Evolutionary conservation across 1,140 invertebrate genomes (phyloP).

Genomic region (Calliopsis andreniformis): DNA sequence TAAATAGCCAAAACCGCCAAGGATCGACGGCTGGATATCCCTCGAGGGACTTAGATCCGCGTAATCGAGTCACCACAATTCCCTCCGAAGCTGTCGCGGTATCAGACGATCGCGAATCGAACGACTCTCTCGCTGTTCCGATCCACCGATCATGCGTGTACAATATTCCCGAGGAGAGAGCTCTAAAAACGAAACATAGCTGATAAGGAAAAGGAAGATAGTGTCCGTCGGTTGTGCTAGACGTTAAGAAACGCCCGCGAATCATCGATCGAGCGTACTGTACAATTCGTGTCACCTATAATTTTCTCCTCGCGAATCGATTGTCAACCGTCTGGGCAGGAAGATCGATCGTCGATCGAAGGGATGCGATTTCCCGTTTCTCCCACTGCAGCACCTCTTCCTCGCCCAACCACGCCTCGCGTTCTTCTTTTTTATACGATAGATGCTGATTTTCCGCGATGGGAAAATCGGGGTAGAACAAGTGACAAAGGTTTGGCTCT

Average conservation of each 20-base stretch:
- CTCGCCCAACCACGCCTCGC: not conserved
- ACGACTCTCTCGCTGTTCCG: constrained; percentile 12
- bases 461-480: not conserved
- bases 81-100: no score
- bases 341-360: not conserved
- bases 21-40: constrained; percentile 1
- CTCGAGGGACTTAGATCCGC: not conserved
- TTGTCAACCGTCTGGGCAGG: not conserved
- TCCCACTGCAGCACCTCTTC: not conserved
- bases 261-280: constrained; percentile 61
- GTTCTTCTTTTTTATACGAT: constrained; percentile 33
- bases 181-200: not conserved
- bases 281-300: constrained; percentile 39
- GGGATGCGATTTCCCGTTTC: not conserved
- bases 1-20: constrained; percentile 42
- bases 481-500: not conserved
- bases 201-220: constrained; percentile 28
- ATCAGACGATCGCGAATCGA: no score
- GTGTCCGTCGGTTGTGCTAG: constrained; percentile 47
- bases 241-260: constrained; percentile 31
- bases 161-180: constrained; percentile 26
- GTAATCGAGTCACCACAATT: no score
- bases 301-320: not conserved
- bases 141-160: constrained; percentile 43
- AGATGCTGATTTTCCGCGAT: not conserved